Evolutionary conservation across 2,113 vertebrate species (phyloP).

Genomic region (Procavia capensis): DNA sequence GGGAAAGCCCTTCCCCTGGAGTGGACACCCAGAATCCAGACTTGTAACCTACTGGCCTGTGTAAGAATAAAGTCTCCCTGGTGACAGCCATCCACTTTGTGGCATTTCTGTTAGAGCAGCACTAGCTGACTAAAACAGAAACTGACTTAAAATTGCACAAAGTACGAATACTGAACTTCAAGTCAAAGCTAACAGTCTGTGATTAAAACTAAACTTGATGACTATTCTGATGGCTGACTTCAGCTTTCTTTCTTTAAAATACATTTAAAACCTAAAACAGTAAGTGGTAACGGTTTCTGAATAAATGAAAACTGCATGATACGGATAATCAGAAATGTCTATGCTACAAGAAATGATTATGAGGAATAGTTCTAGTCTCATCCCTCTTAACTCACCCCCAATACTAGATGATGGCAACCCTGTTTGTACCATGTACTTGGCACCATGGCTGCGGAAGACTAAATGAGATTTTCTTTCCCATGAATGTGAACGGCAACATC

Average conservation of each 20-base stretch:
- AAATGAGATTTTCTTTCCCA: not conserved
- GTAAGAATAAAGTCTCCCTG: too few relatives aligned
- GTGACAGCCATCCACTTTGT: too few relatives aligned
- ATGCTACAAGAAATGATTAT: not conserved
- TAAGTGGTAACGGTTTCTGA: not conserved
- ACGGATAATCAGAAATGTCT: not conserved
- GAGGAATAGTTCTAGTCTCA: not conserved
- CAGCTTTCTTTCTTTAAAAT: conserved; percentile 8
- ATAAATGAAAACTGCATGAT: not conserved
- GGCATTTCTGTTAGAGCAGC: too few relatives aligned
- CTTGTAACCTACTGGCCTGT: too few relatives aligned
- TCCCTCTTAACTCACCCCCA: not conserved
- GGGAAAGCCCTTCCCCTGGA: too few relatives aligned
- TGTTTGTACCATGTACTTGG: not conserved
- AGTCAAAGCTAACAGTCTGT: not conserved
- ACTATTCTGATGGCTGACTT: not conserved
- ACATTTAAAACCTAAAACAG: not conserved
- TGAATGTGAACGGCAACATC: not conserved
- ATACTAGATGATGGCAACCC: not conserved
- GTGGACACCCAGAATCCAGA: too few relatives aligned
- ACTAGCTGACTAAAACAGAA: too few relatives aligned
- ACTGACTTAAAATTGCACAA: not conserved
- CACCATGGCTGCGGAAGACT: not conserved
- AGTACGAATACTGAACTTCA: not conserved
- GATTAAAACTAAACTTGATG: conserved; percentile 1